phyloP scores from a whole-genome alignment of 2,888 invertebrate genomes.

The Gymnocheta viridis region DNA sequence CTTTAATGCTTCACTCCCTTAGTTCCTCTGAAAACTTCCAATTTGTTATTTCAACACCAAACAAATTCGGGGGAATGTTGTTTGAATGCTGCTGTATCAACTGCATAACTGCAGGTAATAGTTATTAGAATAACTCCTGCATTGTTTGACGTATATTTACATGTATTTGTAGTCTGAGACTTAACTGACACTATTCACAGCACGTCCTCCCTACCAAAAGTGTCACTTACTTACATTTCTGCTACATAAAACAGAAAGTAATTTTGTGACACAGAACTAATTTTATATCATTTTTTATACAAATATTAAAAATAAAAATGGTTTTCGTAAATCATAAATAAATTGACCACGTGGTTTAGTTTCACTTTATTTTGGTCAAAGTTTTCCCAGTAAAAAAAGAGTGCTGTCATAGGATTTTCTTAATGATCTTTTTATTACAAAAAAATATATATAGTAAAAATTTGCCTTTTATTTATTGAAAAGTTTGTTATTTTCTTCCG shows the following conservation, averaged over 20 bases:
- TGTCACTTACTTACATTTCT: neutral
- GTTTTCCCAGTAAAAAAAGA: neutral
- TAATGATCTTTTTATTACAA: neutral
- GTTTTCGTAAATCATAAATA: conserved; percentile 31
- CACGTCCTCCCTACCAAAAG: no score
- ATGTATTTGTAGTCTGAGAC: no score
- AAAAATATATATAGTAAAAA: neutral
- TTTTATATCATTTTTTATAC: neutral
- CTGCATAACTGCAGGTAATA: no score
- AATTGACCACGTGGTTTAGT: conserved; percentile 37
- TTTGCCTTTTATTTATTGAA: conserved; percentile 32
- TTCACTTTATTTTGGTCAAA: neutral
- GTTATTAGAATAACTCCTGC: no score
- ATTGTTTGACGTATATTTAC: no score
- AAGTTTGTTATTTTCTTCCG: conserved; percentile 19
- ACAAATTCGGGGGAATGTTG: no score
- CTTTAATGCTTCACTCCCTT: no score
- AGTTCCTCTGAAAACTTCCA: no score
- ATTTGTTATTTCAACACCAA: no score
- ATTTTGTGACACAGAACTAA: neutral
- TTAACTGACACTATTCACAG: no score
- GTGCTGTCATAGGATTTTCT: conserved; percentile 2
- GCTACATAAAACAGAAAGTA: neutral
- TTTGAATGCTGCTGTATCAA: no score
- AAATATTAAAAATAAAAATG: neutral